Percentiles rank a stretch among this genome's conserved stretches.
Conservation (phyloP, 2,797 vertebrate species). For the Chanos chanos region DNA sequence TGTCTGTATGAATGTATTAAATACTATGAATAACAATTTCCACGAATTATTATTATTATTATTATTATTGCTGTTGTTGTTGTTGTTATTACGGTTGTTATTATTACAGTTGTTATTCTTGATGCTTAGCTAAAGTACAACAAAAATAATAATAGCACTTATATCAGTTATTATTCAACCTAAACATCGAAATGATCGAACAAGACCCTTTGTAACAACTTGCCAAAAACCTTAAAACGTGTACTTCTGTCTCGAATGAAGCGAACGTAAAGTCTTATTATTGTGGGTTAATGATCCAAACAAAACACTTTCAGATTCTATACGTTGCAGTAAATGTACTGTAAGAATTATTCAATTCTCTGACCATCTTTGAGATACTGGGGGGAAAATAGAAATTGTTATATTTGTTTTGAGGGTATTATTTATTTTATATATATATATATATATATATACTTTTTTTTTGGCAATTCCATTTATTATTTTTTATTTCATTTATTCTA, state of each 20-base stretch:
- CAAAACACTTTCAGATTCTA: no score
- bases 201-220: no score
- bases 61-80: slow-evolving; percentile 2
- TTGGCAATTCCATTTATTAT: no score
- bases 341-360: no score
- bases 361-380: no score
- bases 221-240: no score
- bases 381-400: background rate
- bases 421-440: background rate
- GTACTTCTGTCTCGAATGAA: no score
- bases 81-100: background rate
- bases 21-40: background rate
- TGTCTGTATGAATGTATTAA: no score
- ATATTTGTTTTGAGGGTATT: slow-evolving; percentile 1
- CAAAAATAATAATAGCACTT: background rate
- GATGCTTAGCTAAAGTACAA: background rate
- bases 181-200: no score
- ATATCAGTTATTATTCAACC: background rate
- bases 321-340: no score
- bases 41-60: background rate
- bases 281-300: no score
- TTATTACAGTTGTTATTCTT: background rate
- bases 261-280: no score
- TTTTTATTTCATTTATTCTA: background rate
- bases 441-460: background rate